Evolutionary conservation across 2,888 invertebrate species (phyloP), one percentile per base, ranked within the genome.

Genomic region (Drosophila buzzatii): DNA sequence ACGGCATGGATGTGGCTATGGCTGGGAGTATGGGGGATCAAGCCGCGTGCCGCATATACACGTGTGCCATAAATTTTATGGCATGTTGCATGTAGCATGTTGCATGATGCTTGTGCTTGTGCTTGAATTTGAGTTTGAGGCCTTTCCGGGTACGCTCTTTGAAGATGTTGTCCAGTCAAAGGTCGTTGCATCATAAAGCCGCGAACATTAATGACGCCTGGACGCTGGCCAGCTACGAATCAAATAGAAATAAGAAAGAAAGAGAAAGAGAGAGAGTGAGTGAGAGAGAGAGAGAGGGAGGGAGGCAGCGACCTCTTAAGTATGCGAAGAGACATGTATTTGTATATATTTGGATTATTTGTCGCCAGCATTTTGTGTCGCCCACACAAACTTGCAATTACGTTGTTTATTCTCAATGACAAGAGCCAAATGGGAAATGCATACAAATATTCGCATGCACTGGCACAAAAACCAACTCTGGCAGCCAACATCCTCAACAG

Each of bases 381-480:
- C 90, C 87, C 85, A 89, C 87, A 81, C 90, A 90, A 87, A 74
- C 85, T 87, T 73, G 87, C 87, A 90, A 87, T 87, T 87, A 87
- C 85, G 90, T 77, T 87, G 90, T 90, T 87, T 89, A 87, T 87
- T 89, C 82, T 84, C 71, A 71, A 86, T 84, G 90, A 84, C 83
- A 84, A 87, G 77, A 77, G 79, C 76, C 79, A 85, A 87, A 87
- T 87, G 85, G 79, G 55, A 81, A 89, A 86, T 86, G 80, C 75
- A 70, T 70, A 81, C 74, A 84, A 65, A 78, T 63, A 55, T 41
- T 79, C 33, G 16, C 53, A 79, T 65, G 73, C 57, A 37, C 61
- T 76, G 76, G 61, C 65, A 80, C 59, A 76, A 62, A 67, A 76
- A 76, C 61, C 61, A 65, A 79, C 65, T 63, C 79, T 60, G 60